Evolutionary conservation across 23 tunicate species (phyloP), one percentile per base, ranked within the genome.

Genomic region (Trididemnum miniatum): DNA sequence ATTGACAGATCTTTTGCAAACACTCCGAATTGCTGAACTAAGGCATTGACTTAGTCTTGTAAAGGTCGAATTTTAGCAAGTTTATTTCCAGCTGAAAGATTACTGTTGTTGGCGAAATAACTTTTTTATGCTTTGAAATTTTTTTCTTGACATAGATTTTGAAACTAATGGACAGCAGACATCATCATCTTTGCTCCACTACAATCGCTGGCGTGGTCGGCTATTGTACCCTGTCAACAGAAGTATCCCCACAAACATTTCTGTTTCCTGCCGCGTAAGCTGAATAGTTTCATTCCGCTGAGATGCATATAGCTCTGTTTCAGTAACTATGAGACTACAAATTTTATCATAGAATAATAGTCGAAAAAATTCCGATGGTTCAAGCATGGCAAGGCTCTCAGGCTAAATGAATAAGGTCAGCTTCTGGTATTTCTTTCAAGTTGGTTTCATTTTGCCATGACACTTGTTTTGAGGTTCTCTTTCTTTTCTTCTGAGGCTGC

Each of bases 131-230:
- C 32, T 38, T 31, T 67, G 38, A 67, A 67, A 67, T n/a, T 24
- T 67, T 67, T 67, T 67, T 67, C 75, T 67, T 67, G 75, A 67
- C 7, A 67, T 67, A 3, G 75, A 67, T 38, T 38, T 67, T 67
- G n/a, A 67, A 30, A 67, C 32, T 38, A 67, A 38, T 30, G 75
- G 75, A 38, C 37, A 30, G 38, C 38, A 4, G 37, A 31, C 25
- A 67, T 67, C 75, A 32, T 67, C 75, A 32, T 67, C 75, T 67
- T 67, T 67, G 38, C 75, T 67, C 38, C 38, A 67, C 2, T 67
- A 67, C 75, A 67, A 67, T 37, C 75, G 75, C 75, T 67, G 75
- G 32, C 75, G 75, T 32, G 75, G 75, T 67, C 38, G 75, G 75
- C 75, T 67, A 12, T 67, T 67, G 38, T 67, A 67, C 4, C 75